Evolutionary conservation across 2,113 vertebrate genomes (phyloP).

Genomic region (Callorhinus ursinus): DNA sequence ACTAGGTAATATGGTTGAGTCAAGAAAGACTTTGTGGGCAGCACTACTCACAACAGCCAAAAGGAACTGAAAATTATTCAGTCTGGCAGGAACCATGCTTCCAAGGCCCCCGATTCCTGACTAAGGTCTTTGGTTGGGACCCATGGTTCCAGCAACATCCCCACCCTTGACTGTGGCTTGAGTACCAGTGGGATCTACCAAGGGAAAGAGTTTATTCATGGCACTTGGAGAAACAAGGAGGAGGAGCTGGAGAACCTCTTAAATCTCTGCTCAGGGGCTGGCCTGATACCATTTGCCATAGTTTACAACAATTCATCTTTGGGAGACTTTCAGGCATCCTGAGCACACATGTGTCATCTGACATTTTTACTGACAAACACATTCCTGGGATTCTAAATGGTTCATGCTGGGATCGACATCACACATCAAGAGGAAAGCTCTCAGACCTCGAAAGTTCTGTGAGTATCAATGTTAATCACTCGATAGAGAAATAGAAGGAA

Average conservation of each 20-base stretch:
- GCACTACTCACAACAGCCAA: background rate
- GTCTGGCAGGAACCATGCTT: background rate
- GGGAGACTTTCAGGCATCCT: background rate
- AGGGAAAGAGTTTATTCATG: background rate
- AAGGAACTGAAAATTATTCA: background rate
- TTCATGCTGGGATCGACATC: background rate
- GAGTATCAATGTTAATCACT: background rate
- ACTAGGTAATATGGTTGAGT: rapidly evolving
- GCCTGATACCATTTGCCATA: background rate
- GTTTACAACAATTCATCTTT: background rate
- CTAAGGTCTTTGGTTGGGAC: no score
- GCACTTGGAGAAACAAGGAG: background rate
- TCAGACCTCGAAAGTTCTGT: background rate
- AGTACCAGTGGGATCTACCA: background rate
- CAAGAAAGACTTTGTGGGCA: background rate
- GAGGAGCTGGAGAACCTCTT: background rate
- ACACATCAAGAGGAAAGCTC: background rate
- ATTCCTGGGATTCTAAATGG: background rate
- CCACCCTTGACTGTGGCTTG: background rate
- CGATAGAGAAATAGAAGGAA: background rate
- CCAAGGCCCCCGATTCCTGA: background rate
- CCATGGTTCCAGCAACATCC: no score
- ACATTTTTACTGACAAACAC: background rate
- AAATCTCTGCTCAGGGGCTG: background rate
- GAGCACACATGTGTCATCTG: background rate